Evolutionary conservation across 2,797 vertebrate species (phyloP).

Genomic region (Neomorphus geoffroyi): DNA sequence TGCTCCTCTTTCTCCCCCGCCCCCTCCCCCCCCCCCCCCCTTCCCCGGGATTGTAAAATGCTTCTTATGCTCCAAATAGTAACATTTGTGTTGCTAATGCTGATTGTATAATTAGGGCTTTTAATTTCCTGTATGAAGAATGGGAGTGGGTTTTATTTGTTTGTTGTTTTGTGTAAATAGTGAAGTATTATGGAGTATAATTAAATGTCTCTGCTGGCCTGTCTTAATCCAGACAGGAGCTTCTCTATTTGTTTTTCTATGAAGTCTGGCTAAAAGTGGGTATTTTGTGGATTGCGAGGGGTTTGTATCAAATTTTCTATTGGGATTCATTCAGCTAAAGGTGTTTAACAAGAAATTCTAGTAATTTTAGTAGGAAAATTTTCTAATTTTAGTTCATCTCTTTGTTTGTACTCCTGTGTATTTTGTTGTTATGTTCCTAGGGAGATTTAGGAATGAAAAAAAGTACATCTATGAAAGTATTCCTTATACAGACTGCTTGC

Average conservation of each 20-base stretch:
- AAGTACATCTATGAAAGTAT: neutral
- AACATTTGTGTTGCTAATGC: slow-evolving; percentile 9
- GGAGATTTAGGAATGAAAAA: neutral
- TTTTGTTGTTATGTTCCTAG: slow-evolving; percentile 36
- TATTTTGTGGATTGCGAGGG: neutral
- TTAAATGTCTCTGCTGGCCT: slow-evolving; percentile 7
- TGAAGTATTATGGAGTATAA: neutral
- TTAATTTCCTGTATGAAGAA: slow-evolving; percentile 45
- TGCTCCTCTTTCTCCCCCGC: neutral
- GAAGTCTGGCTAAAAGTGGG: neutral
- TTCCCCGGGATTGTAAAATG: neutral
- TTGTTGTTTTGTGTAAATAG: slow-evolving; percentile 27
- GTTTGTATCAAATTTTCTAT: neutral
- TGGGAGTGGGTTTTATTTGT: neutral
- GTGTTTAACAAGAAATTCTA: slow-evolving; percentile 37
- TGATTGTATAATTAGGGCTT: slow-evolving; percentile 26
- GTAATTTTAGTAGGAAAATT: slow-evolving; percentile 18
- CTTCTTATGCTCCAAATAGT: neutral
- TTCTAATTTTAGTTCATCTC: slow-evolving; percentile 18
- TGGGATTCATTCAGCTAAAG: slow-evolving; percentile 6
- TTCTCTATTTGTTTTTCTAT: neutral
- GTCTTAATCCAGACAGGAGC: neutral
- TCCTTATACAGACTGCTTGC: neutral
- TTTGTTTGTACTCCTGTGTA: neutral
- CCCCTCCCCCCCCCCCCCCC: no score